Evolutionary conservation across 2,888 invertebrate species (phyloP).

Genomic region (Fragum sueziense): DNA sequence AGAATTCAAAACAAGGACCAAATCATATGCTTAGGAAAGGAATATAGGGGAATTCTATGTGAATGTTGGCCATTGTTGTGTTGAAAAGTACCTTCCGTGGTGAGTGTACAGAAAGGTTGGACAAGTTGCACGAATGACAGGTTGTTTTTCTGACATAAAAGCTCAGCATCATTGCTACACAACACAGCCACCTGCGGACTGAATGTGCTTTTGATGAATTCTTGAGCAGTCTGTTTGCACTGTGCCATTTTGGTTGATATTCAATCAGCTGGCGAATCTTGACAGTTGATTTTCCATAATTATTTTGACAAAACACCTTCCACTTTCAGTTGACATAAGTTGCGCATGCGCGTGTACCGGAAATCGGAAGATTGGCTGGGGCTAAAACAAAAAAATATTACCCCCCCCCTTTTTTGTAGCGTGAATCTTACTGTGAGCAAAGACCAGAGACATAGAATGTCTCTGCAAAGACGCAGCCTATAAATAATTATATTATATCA

Average conservation of each 20-base stretch:
- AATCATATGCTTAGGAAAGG: too few species aligned
- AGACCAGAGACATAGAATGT: too few species aligned
- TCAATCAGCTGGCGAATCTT: neutral
- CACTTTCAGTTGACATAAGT: constrained; percentile 1
- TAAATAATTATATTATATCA: too few species aligned
- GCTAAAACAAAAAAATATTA: neutral
- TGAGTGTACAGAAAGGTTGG: constrained; percentile 92
- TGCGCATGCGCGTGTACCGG: constrained; percentile 19
- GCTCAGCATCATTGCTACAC: constrained; percentile 91
- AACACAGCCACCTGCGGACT: constrained; percentile 94
- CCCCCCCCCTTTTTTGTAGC: neutral
- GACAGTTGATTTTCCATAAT: constrained; percentile 16
- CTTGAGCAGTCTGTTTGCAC: constrained; percentile 83
- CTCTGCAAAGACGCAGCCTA: too few species aligned
- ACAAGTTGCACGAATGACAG: constrained; percentile 94
- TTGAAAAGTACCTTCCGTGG: constrained; percentile 87
- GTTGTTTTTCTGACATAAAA: constrained; percentile 94
- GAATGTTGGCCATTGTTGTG: too few species aligned
- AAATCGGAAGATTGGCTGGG: neutral
- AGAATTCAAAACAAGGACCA: too few species aligned
- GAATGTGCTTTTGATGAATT: constrained; percentile 94
- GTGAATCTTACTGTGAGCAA: too few species aligned
- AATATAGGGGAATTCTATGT: too few species aligned
- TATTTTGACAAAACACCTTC: constrained; percentile 26
- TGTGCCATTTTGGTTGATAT: constrained; percentile 81